phyloP scores from a whole-genome alignment of 2,797 vertebrate genomes.

The Heteromormyrus szaboi region DNA sequence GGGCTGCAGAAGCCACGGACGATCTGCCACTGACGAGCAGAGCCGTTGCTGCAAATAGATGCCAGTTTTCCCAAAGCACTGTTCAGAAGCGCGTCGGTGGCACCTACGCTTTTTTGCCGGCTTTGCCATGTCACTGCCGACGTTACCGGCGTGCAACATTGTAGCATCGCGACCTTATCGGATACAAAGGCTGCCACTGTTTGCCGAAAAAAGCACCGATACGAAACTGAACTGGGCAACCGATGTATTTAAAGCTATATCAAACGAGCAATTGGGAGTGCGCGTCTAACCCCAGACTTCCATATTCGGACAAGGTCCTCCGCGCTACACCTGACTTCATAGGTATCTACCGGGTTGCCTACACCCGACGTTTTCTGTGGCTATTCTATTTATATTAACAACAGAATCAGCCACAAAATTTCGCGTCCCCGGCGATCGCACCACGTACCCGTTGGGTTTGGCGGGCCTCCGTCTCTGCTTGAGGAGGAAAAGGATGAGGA shows the following conservation, averaged over 20 bases:
- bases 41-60: background rate
- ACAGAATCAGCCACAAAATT: background rate
- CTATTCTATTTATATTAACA: no score
- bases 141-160: background rate
- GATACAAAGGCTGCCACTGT: background rate
- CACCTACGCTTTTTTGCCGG: background rate
- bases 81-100: background rate
- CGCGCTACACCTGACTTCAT: background rate
- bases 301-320: background rate
- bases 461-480: slow-evolving; percentile 54
- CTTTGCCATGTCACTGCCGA: background rate
- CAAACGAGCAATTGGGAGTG: background rate
- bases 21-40: background rate
- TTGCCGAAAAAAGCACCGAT: background rate
- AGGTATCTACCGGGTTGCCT: background rate
- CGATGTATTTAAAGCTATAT: background rate
- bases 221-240: background rate
- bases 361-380: background rate
- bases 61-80: background rate
- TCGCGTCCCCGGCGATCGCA: slow-evolving; percentile 1
- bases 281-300: background rate
- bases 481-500: slow-evolving; percentile 71
- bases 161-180: background rate
- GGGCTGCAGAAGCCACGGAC: background rate
- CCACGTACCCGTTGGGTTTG: slow-evolving; percentile 55